Base-by-base conservation (phyloP, 2,888 invertebrate genomes). In the Gastrophysa polygoni region DNA sequence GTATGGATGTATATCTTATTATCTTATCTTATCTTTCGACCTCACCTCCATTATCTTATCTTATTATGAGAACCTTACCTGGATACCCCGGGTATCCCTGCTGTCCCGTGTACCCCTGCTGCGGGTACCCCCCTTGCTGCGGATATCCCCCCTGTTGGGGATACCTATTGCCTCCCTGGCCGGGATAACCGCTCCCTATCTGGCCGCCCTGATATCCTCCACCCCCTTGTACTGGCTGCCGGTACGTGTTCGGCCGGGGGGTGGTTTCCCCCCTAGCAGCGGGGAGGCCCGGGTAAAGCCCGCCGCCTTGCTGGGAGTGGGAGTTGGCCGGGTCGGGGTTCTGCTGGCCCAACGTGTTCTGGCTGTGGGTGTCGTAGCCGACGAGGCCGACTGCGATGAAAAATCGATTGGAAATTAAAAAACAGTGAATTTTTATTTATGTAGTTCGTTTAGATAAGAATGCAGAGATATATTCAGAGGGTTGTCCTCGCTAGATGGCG, bases 161-260 rank as follows among this genome's bases (percentile, higher is more conserved):
- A 24, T 24, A 24, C 24, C 24, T 48, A 7, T 20, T 2, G 21
- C 29, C 20, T 4, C 20, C 32, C 24, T 65, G 59, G 8, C 71
- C 71, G 1, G 79, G 80, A 66, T 80, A 80, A 20, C 80, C 80
- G 1, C 79, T 79, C 17, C 80, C 80, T 44, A 78, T 67, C 59
- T 74, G 73, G 46, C 79, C 79, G 29, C 80, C 79, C 70, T 73
- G 75, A 56, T 79, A 79, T n/a, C 77, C 77, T 6, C 51, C 52
- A 14, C 50, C 17, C 5, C 43, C 24, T 72, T 72, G 29, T 61
- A 29, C 54, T 14, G 65, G 66, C 59, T 64, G 65, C 46, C 68
- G 67, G 4, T 67, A 34, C 6, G 70, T 52, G 54, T 73, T 74
- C 6, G 79, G 73, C 52, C 80, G 68, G 1, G 77, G 73, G 0